A percentile compares a stretch with the other conserved stretches of the same genome.
Evolutionary conservation across 2,113 vertebrate genomes (phyloP).

Genomic region (Garra rufa): DNA sequence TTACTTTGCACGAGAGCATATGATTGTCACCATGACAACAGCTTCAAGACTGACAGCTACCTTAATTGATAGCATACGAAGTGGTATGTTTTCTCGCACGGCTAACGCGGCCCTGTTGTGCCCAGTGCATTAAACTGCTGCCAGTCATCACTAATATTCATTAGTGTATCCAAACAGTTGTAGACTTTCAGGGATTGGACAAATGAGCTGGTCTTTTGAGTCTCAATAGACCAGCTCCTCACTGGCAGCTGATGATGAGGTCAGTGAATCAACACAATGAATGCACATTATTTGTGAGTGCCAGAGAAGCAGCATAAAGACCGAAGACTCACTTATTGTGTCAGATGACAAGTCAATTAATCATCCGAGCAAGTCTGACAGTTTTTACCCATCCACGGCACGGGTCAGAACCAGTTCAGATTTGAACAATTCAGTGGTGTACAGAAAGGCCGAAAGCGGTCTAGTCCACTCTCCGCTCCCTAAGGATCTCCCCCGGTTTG

Average conservation of each 20-base stretch:
- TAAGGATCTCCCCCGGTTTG: not conserved
- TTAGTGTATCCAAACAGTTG: slow-evolving; percentile 9
- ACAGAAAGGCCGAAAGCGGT: not conserved
- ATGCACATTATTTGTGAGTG: slow-evolving; percentile 24
- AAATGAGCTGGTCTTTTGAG: not conserved
- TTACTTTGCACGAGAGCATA: not conserved
- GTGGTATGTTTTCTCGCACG: not conserved
- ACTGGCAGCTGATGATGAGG: slow-evolving; percentile 18
- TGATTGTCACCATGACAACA: slow-evolving; percentile 30
- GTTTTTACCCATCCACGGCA: not conserved
- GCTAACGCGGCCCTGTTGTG: not conserved
- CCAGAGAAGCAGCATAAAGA: not conserved
- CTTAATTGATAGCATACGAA: not conserved
- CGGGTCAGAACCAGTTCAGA: not conserved
- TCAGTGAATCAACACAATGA: slow-evolving; percentile 17
- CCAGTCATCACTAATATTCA: slow-evolving; percentile 29
- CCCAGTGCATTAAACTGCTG: slow-evolving; percentile 10
- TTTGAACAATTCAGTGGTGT: not conserved
- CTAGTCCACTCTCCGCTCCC: not conserved
- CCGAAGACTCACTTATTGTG: slow-evolving; percentile 10
- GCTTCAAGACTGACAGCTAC: slow-evolving; percentile 23
- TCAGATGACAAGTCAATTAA: slow-evolving; percentile 33
- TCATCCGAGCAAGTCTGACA: not conserved
- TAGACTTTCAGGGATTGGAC: slow-evolving; percentile 2
- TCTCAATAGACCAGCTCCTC: not conserved